A percentile compares a stretch with the other conserved stretches of the same genome.
phyloP scores from a whole-genome alignment of 2,888 invertebrate genomes.

The Odontocerum albicorne region DNA sequence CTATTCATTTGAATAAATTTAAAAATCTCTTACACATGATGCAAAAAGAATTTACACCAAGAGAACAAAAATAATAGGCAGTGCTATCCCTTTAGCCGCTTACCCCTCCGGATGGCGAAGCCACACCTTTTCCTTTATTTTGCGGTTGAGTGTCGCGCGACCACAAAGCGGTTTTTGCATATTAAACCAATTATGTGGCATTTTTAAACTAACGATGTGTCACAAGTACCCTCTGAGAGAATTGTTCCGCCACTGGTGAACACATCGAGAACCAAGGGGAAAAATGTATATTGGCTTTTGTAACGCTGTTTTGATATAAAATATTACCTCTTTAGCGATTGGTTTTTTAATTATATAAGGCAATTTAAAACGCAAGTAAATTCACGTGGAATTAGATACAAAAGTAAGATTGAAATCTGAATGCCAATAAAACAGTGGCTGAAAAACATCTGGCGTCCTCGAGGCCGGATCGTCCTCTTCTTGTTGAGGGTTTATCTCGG shows the following conservation, averaged over 20 bases:
- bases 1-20: slow-evolving; percentile 11
- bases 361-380: too few relatives aligned
- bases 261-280: not conserved
- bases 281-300: too few relatives aligned
- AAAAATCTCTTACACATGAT: not conserved
- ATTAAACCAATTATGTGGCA: slow-evolving; percentile 28
- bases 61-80: slow-evolving; percentile 15
- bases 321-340: too few relatives aligned
- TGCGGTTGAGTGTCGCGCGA: not conserved
- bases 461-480: too few relatives aligned
- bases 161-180: slow-evolving; percentile 28
- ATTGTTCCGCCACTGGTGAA: not conserved
- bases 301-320: too few relatives aligned
- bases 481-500: too few relatives aligned
- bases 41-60: slow-evolving; percentile 7
- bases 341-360: too few relatives aligned
- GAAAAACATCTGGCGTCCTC: too few relatives aligned
- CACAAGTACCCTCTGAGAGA: not conserved
- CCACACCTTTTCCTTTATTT: slow-evolving; percentile 9
- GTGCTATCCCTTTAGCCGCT: slow-evolving; percentile 1
- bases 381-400: too few relatives aligned
- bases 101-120: not conserved
- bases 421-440: too few relatives aligned
- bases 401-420: too few relatives aligned
- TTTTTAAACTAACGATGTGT: slow-evolving; percentile 31